Base-by-base conservation (phyloP, 2,888 invertebrate species). In the Prosopocoilus inquinatus region DNA sequence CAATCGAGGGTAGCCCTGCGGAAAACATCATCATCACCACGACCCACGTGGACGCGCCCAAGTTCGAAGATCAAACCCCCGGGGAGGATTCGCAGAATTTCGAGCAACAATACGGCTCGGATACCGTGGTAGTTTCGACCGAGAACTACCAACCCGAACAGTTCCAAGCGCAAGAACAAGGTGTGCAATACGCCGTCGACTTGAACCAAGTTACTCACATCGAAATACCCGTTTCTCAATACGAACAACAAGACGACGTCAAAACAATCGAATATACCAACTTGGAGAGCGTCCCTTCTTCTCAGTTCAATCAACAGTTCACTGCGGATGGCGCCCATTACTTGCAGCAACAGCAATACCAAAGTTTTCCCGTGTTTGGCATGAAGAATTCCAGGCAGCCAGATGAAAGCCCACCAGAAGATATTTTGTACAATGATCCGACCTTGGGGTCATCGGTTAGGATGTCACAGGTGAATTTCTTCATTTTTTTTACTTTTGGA, bases 381-480 rank as follows among this genome's bases (percentile, higher is more conserved):
- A 57, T 15, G 41, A 41, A 51, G 39, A 36, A 20, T 3, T 36
- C 33, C n/a, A 50, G 59, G 20, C 73, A 56, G 49, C 52, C 53
- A 7, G 72, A 67, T 9, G 72, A 81, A 55, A 81, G 82, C 12
- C 82, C 84, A 3, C 83, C 85, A 0, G 78, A 79, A 2, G 80
- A 81, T 64, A 79, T 84, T 55, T 78, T 85, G 68, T 85, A 84
- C 72, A 80, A 80, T 57, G 87, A 87, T 72, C 87, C 88, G n/a
- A 86, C 86, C 45, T 76, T 88, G 47, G 82, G 84, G 0, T 84
- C 87, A 0, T 82, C 86, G 0, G 15, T 9, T 15, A 81, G 83
- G 15, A 71, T 84, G 58, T 57, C 58, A 2, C 75, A 75, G 49
- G 20, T 28, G 7, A 28, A 28, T 28, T 28, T 20, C 4, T 20